Conservation (phyloP, 2,113 vertebrate species). For the Noturus placidus region DNA sequence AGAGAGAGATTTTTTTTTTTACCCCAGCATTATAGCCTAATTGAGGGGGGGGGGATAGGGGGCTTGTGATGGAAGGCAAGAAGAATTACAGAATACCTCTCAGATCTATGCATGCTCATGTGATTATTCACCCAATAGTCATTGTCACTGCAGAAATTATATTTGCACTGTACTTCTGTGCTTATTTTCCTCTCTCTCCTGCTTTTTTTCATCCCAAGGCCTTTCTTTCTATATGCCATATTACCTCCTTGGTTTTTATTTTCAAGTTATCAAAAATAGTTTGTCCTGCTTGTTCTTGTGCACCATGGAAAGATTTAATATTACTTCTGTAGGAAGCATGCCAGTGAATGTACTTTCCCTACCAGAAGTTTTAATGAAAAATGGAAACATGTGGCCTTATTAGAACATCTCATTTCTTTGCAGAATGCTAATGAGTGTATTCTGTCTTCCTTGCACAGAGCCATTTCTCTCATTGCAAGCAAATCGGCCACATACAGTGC, state of each 20-base stretch:
- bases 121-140: not conserved
- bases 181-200: not conserved
- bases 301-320: constrained; percentile 6
- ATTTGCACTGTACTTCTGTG: not conserved
- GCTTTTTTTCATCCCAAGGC: not conserved
- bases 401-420: constrained; percentile 8
- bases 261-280: constrained; percentile 2
- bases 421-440: constrained; percentile 6
- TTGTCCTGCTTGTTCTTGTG: not conserved
- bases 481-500: not conserved
- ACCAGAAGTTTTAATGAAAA: constrained; percentile 12
- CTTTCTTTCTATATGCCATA: constrained; percentile 3
- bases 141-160: constrained; percentile 15
- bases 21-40: constrained; percentile 12
- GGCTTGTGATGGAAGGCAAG: not conserved
- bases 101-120: constrained; percentile 20
- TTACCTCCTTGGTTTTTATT: constrained; percentile 5
- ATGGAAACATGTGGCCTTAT: constrained; percentile 14
- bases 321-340: constrained; percentile 5
- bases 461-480: constrained; percentile 1
- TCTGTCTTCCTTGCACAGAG: not conserved
- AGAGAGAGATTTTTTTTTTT: not conserved
- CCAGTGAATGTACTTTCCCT: not conserved
- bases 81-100: constrained; percentile 26
- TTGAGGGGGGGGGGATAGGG: not conserved